Evolutionary conservation across 1,140 invertebrate species (phyloP).

Genomic region (Drosophila varians): DNA sequence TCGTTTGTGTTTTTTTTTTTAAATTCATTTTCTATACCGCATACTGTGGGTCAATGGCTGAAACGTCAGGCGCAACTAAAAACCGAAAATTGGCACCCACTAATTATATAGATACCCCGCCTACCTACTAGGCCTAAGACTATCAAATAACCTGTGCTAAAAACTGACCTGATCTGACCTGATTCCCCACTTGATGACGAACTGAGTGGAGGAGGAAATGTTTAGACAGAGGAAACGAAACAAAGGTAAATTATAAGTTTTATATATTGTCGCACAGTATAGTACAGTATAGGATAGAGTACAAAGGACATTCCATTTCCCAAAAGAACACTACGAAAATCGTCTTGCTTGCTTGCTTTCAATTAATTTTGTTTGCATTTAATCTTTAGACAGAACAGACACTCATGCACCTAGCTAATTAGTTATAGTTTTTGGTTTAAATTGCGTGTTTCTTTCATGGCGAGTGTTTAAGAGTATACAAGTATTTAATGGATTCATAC

Average conservation of each 20-base stretch:
- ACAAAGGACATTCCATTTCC: slow-evolving; percentile 45
- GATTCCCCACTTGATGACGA: slow-evolving; percentile 57
- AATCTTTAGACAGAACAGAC: slow-evolving; percentile 61
- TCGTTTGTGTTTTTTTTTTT: slow-evolving; percentile 18
- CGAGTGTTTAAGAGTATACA: slow-evolving; percentile 29
- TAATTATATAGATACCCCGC: slow-evolving; percentile 5
- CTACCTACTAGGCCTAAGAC: slow-evolving; percentile 21
- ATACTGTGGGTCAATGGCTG: slow-evolving; percentile 58
- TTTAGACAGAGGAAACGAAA: slow-evolving; percentile 44
- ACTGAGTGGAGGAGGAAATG: slow-evolving; percentile 58
- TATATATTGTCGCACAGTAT: slow-evolving; percentile 18
- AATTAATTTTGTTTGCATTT: slow-evolving; percentile 30
- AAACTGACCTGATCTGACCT: slow-evolving; percentile 39
- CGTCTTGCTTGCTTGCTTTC: slow-evolving; percentile 42
- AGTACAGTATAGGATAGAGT: slow-evolving; percentile 19
- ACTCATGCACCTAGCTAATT: slow-evolving; percentile 75
- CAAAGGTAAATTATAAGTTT: slow-evolving; percentile 31
- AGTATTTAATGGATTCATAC: slow-evolving; percentile 55
- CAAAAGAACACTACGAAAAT: slow-evolving; percentile 38
- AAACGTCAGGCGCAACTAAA: slow-evolving; percentile 61
- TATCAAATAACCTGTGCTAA: slow-evolving; percentile 20
- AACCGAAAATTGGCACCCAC: slow-evolving; percentile 36
- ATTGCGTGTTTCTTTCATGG: slow-evolving; percentile 18
- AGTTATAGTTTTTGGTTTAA: slow-evolving; percentile 28
- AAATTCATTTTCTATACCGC: slow-evolving; percentile 34